Conservation (phyloP, 1,140 invertebrate species). For the Cydia splendana region DNA sequence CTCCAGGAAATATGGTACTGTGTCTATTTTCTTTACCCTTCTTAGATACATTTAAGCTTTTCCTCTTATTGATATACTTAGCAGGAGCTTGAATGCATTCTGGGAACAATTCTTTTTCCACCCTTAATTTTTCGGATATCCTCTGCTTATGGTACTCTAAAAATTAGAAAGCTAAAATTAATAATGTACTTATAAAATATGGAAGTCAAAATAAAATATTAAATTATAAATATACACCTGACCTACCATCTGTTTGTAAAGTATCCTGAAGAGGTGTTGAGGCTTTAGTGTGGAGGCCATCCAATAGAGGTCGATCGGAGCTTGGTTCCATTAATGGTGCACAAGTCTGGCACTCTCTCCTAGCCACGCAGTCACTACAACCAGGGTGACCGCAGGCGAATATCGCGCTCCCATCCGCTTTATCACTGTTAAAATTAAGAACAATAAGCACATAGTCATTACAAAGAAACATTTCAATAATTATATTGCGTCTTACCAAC, state of each 20-base stretch:
- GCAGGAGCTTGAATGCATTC: slow-evolving; percentile 67
- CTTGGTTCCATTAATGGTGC: slow-evolving; percentile 38
- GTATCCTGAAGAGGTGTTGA: slow-evolving; percentile 52
- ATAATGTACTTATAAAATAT: background rate
- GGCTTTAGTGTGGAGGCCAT: slow-evolving; percentile 46
- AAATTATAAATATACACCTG: background rate
- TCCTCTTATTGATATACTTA: slow-evolving; percentile 69
- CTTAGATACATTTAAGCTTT: slow-evolving; percentile 43
- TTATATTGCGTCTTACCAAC: slow-evolving; percentile 50
- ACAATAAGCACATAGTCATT: slow-evolving; percentile 24
- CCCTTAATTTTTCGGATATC: slow-evolving; percentile 61
- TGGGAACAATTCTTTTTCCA: slow-evolving; percentile 70
- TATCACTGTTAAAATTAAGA: slow-evolving; percentile 53
- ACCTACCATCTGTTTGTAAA: slow-evolving; percentile 63
- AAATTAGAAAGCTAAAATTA: slow-evolving; percentile 40
- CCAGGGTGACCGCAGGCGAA: slow-evolving; percentile 61
- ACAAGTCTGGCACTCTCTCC: slow-evolving; percentile 54
- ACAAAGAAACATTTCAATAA: background rate
- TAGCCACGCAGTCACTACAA: slow-evolving; percentile 55
- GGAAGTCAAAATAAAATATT: background rate
- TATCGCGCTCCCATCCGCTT: slow-evolving; percentile 47
- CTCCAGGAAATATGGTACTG: slow-evolving; percentile 45
- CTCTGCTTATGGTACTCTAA: slow-evolving; percentile 60
- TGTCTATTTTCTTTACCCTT: slow-evolving; percentile 56
- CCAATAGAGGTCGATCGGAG: slow-evolving; percentile 33